phyloP scores from a whole-genome alignment of 2,888 invertebrate genomes.

The Chaetogeoica ovagalla region DNA sequence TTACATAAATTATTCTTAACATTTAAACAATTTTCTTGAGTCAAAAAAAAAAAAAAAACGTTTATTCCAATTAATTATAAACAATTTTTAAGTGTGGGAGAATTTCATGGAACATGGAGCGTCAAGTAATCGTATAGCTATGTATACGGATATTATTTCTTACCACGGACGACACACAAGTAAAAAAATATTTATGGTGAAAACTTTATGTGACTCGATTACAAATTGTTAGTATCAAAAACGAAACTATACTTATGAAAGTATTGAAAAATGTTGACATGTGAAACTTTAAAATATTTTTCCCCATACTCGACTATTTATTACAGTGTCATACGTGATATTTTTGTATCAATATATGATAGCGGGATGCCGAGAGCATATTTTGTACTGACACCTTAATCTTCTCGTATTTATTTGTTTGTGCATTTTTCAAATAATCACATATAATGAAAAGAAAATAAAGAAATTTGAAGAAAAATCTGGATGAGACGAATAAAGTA shows the following conservation, averaged over 20 bases:
- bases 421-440: constrained; percentile 66
- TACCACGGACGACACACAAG: constrained; percentile 72
- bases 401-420: constrained; percentile 65
- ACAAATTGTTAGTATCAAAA: constrained; percentile 71
- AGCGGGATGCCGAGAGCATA: constrained; percentile 64
- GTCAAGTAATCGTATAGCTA: constrained; percentile 84
- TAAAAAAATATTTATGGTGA: constrained; percentile 93
- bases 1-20: too few species aligned
- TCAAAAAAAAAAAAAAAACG: too few species aligned
- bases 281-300: neutral
- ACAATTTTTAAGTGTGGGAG: constrained; percentile 73
- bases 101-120: constrained; percentile 76
- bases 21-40: too few species aligned
- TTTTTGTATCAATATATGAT: constrained; percentile 63
- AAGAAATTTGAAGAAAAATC: neutral
- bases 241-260: neutral
- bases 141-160: constrained; percentile 86
- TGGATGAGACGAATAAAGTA: neutral
- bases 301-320: constrained; percentile 67
- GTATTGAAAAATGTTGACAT: neutral
- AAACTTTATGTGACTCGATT: constrained; percentile 85
- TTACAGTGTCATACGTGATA: constrained; percentile 69
- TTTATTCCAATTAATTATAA: neutral
- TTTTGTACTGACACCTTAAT: constrained; percentile 64
- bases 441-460: constrained; percentile 59